phyloP scores from a whole-genome alignment of 2,888 invertebrate genomes.

The Plagodis dolabraria region DNA sequence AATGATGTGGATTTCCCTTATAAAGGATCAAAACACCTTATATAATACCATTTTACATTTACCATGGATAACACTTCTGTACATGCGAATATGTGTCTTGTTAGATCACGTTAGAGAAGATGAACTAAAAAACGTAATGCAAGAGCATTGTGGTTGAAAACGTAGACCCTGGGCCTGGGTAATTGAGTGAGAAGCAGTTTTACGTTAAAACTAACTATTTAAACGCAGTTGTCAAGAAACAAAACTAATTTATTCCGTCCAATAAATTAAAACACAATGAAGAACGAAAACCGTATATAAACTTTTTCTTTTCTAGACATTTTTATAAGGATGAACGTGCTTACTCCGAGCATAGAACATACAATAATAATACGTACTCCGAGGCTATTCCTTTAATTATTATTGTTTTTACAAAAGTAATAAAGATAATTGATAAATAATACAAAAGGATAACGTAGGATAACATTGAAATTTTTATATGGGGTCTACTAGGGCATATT shows the following conservation, averaged over 20 bases:
- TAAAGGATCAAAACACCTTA: constrained; percentile 59
- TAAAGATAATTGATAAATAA: too few species aligned
- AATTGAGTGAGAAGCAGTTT: constrained; percentile 15
- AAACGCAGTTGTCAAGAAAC: constrained; percentile 17
- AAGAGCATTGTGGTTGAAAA: neutral
- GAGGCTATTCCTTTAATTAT: too few species aligned
- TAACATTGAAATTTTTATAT: too few species aligned
- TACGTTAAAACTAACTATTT: constrained; percentile 23
- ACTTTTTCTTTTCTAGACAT: neutral
- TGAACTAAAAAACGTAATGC: neutral
- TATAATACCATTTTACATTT: constrained; percentile 11
- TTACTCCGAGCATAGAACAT: too few species aligned
- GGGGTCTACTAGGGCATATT: too few species aligned
- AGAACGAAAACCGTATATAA: neutral
- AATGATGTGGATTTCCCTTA: constrained; percentile 66
- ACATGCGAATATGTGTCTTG: constrained; percentile 6
- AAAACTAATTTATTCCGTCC: neutral
- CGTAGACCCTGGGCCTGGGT: constrained; percentile 5
- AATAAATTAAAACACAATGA: neutral
- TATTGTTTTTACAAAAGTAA: too few species aligned
- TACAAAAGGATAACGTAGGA: too few species aligned
- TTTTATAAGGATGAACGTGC: neutral
- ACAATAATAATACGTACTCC: too few species aligned
- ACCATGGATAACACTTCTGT: neutral
- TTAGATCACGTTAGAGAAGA: neutral